phyloP scores from a whole-genome alignment of 2,888 invertebrate genomes.

The Acrobasis suavella region DNA sequence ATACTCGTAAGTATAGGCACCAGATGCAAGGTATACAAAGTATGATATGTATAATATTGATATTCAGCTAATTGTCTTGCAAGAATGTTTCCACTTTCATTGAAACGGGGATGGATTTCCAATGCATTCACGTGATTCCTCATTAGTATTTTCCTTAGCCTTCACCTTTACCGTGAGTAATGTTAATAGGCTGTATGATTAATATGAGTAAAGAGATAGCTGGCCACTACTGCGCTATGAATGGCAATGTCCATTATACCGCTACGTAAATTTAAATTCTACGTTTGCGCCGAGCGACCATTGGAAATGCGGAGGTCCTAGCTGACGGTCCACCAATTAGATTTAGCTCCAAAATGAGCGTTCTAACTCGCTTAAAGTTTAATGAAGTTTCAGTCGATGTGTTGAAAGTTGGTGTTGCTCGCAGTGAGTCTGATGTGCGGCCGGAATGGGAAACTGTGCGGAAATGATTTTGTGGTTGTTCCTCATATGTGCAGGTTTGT shows the following conservation, averaged over 20 bases:
- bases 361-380: slow-evolving; percentile 64
- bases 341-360: slow-evolving; percentile 73
- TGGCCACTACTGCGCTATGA: slow-evolving; percentile 53
- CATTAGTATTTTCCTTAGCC: slow-evolving; percentile 39
- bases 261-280: slow-evolving; percentile 79
- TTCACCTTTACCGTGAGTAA: slow-evolving; percentile 34
- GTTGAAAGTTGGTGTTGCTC: slow-evolving; percentile 59
- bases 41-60: background rate
- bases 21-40: too few relatives aligned
- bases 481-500: slow-evolving; percentile 64
- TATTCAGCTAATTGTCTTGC: slow-evolving; percentile 16
- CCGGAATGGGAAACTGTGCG: slow-evolving; percentile 51
- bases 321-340: slow-evolving; percentile 66
- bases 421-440: slow-evolving; percentile 55
- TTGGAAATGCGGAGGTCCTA: slow-evolving; percentile 76
- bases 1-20: too few relatives aligned
- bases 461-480: slow-evolving; percentile 71
- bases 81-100: slow-evolving; percentile 28
- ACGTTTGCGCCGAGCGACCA: slow-evolving; percentile 61
- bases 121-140: slow-evolving; percentile 32
- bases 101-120: slow-evolving; percentile 14
- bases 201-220: slow-evolving; percentile 60
- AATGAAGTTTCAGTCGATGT: slow-evolving; percentile 64
- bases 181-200: slow-evolving; percentile 52
- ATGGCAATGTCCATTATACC: slow-evolving; percentile 70